Base-by-base conservation (phyloP, 1,140 invertebrate species). In the Ctenoplectra terminalis region DNA sequence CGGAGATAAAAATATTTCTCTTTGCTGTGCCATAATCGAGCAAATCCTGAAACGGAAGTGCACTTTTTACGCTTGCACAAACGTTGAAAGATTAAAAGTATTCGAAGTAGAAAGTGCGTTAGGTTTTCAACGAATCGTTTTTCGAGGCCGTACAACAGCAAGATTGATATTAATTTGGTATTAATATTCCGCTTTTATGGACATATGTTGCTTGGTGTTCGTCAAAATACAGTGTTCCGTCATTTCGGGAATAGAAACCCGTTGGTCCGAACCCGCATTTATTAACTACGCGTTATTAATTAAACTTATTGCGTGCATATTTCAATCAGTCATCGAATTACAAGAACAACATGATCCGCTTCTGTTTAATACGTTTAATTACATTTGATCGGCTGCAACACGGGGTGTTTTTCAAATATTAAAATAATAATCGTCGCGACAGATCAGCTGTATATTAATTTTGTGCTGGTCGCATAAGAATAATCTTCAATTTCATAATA, bases 331-430 rank as follows among this genome's bases (percentile, higher is more conserved):
- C 66, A 60, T 48, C 9, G 17, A 46, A 60, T 71, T 60, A 48
- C 43, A 60, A 43, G 26, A 58, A 17, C 52, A 26, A 17, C 46
- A 5, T 20, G 11, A 76, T 75, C 64, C 46, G 26, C 40, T 61
- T 48, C 20, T 23, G 40, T 75, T 50, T n/a, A 75, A 75, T 76
- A 29, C 29, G 37, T 71, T 71, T 78, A 50, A 60, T 71, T 50
- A 50, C 15, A 7, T 29, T 48, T 3, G 1, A 46, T 48, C 8
- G 15, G 37, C 5, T 20, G 9, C 17, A n/a, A 31, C 20, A 20
- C 34, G n/a, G n/a, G 8, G 5, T 29, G 74, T 58, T 56, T 23
- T 67, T 31, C 48, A 56, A 17, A 23, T 31, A n/a, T 54, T 17
- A 2, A 54, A 43, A 67, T 56, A 40, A 54, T 69, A 26, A 43